Evolutionary conservation across 2,888 invertebrate genomes (phyloP), one percentile per base, ranked within the genome.

Genomic region (Macrostomum cliftonense): DNA sequence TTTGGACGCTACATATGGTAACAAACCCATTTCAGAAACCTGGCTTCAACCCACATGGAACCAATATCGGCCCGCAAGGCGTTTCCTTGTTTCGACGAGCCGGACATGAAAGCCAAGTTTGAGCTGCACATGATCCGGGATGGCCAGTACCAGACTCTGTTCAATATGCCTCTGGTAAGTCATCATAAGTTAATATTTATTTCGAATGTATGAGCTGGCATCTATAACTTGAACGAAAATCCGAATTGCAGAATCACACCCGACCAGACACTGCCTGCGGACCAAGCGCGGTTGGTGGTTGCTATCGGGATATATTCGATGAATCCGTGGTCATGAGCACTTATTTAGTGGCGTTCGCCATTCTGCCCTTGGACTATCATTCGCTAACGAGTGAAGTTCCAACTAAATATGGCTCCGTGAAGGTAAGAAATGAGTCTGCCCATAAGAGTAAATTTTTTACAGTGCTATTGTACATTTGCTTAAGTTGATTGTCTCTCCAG

Each of bases 311-410:
- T 52, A n/a, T n/a, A 11, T 68, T 65, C 55, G 61, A 68, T 38
- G 54, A 59, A 36, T 69, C 67, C 4, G 67, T 72, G 2, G 63
- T 63, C 67, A 88, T 88, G 86, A 79, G 85, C 50, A 86, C 88
- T 0, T 88, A 88, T 67, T 71, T 87, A 9, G 81, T 87, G 57
- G 83, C 87, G 0, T 78, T 47, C 38, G 47, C 47, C 45, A 20
- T 49, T 16, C 49, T 49, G 16, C 49, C 49, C 2, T 12, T 37
- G n/a, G 49, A 49, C 39, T 49, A 49, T 37, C 20, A n/a, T 11
- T 36, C 49, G 16, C 11, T 28, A 9, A 28, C 28, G 9, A 28
- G 28, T 4, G 28, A 28, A 9, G 28, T 28, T 7, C 28, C 28
- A 28, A 28, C 28, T 7, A 28, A 28, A 9, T 28, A 28, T 9